A percentile compares a stretch with the other conserved stretches of the same genome.
Conservation (phyloP, 1,140 invertebrate genomes). For the Propsilocerus akamusi region DNA sequence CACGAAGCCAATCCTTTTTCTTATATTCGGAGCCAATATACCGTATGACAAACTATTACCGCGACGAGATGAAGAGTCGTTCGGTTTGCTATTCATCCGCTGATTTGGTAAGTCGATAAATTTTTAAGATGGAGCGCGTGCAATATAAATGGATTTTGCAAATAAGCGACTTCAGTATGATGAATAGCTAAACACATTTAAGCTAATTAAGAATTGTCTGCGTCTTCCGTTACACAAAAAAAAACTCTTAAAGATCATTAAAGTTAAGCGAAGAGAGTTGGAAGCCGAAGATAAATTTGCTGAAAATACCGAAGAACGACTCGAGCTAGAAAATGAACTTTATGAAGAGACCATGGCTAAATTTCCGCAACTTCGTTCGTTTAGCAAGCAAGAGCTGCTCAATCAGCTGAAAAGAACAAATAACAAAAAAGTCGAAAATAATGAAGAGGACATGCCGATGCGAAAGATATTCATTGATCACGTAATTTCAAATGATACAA, state of each 20-base stretch:
- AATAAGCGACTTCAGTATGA: too few species aligned
- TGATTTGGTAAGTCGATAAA: constrained; percentile 1
- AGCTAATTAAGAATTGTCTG: too few species aligned
- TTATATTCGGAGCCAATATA: not conserved
- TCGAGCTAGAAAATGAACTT: not conserved
- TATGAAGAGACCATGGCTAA: not conserved
- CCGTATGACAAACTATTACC: not conserved
- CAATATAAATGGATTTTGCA: too few species aligned
- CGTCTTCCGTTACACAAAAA: not conserved
- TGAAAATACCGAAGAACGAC: not conserved
- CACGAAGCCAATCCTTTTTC: not conserved
- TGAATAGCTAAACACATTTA: too few species aligned
- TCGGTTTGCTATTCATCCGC: not conserved
- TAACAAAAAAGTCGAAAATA: not conserved
- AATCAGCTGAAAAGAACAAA: not conserved
- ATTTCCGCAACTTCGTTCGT: not conserved
- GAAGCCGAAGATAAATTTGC: not conserved
- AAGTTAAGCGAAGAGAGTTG: not conserved
- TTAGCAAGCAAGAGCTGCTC: not conserved
- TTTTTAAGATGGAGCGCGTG: too few species aligned
- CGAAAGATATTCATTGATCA: constrained; percentile 1
- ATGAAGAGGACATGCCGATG: not conserved
- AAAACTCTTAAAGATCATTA: not conserved
- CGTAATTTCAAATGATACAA: not conserved
- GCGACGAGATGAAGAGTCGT: not conserved